Conservation (phyloP, 2,888 invertebrate genomes). For the Notodonta ziczac region DNA sequence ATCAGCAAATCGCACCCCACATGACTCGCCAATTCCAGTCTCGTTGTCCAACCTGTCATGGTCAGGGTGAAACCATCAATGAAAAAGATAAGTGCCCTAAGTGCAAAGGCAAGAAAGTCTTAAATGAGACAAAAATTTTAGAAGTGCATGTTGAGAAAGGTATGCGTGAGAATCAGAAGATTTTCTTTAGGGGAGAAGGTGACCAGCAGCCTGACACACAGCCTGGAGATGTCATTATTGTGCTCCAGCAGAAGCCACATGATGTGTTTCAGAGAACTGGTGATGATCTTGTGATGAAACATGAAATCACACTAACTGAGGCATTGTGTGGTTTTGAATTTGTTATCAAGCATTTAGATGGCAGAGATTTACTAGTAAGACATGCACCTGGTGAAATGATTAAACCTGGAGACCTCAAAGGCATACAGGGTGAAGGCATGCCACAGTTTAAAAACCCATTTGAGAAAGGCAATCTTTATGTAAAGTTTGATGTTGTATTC, state of each 20-base stretch:
- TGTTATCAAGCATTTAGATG: conserved; percentile 95
- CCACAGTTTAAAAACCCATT: conserved; percentile 93
- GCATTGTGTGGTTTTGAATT: conserved; percentile 96
- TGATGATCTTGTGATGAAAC: conserved; percentile 89
- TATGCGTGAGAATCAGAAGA: conserved; percentile 93
- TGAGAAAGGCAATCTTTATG: conserved; percentile 93
- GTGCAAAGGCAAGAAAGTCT: conserved; percentile 93
- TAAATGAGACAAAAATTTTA: conserved; percentile 92
- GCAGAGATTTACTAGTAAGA: conserved; percentile 91
- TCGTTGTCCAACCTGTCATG: conserved; percentile 86
- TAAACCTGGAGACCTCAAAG: conserved; percentile 91
- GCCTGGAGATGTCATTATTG: conserved; percentile 95
- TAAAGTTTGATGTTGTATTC: conserved; percentile 94
- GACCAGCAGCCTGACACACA: conserved; percentile 95
- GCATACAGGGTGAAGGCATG: conserved; percentile 95
- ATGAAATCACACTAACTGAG: conserved; percentile 92
- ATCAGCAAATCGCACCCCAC: conserved; percentile 87
- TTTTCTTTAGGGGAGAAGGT: conserved; percentile 94
- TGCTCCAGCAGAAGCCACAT: conserved; percentile 92
- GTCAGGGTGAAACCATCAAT: conserved; percentile 89
- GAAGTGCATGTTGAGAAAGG: conserved; percentile 96
- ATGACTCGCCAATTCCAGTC: conserved; percentile 87
- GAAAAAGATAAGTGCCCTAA: conserved; percentile 93
- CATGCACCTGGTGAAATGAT: conserved; percentile 92
- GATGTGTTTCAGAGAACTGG: conserved; percentile 91